Base-by-base conservation (phyloP, 1,140 invertebrate genomes). In the Pseudobourletiella spinata region DNA sequence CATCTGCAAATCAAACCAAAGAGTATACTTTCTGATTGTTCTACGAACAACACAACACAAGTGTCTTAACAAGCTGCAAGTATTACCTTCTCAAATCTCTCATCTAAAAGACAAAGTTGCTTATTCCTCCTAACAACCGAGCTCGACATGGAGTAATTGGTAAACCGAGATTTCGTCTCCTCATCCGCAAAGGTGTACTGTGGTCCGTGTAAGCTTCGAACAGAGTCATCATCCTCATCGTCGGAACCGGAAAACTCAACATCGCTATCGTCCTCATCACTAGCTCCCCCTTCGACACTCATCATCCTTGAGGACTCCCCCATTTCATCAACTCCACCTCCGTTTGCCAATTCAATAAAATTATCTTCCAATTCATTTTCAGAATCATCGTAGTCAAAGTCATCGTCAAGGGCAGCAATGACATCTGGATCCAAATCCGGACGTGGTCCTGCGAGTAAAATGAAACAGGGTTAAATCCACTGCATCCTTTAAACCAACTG, bases 81-180 rank as follows among this genome's bases (percentile, higher is more conserved):
- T n/a, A n/a, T 66, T 69, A 91, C 89, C 76, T 86, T 83, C 78
- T 98, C 94, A 80, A 98, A 97, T 71, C 84, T 81, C 71, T 93
- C 85, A 80, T 98, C 95, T 0, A 98, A 74, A 28, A 91, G 72
- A 0, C 84, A 81, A 0, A 96, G 77, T 51, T 89, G 85, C 58
- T 91, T 82, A 76, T 93, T 95, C 66, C 94, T 81, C 59, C 81
- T 79, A 2, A 97, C 89, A 0, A 95, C 86, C 70, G 91, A 94
- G 46, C 90, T 95, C 0, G 87, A 87, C 84, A 97, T 89, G 0
- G 93, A 96, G 75, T 95, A 97, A 71, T 91, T 85, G 0, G 93
- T 95, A 74, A 96, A 96, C 18, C 85, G 76, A 0, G 91, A 90
- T 74, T 88, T 91, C 0, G 86, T 87, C 74, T 94, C 88, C 71